A percentile compares a stretch with the other conserved stretches of the same genome.
phyloP scores from a whole-genome alignment of 2,888 invertebrate species.

The Coremacera marginata region DNA sequence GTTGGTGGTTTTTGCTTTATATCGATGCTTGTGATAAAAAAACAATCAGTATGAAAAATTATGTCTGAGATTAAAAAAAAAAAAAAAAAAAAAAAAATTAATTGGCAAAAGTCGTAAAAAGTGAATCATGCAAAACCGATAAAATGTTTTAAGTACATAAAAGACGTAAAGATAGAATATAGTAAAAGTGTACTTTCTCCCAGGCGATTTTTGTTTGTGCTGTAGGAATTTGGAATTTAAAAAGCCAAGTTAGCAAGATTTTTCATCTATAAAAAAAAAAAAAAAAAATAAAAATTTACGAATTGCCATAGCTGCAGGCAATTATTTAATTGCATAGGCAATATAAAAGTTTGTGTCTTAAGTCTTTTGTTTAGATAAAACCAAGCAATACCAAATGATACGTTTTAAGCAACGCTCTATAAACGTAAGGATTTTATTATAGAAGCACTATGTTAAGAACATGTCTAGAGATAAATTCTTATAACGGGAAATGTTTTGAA shows the following conservation, averaged over 20 bases:
- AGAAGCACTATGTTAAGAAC: no score
- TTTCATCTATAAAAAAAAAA: no score
- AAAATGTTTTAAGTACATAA: neutral
- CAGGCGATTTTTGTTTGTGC: no score
- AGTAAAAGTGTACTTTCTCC: neutral
- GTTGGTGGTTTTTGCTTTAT: conserved; percentile 4
- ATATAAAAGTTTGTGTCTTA: neutral
- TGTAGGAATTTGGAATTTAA: no score
- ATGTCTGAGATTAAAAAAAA: neutral
- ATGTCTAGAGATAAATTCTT: no score
- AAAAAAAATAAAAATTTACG: no score
- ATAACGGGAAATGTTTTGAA: no score
- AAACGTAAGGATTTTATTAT: no score
- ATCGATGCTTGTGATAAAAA: neutral
- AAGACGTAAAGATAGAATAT: neutral
- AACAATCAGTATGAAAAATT: neutral
- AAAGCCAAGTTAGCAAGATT: no score
- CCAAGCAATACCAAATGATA: no score
- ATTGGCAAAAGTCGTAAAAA: neutral
- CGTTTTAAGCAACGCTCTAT: no score
- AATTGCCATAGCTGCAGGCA: no score
- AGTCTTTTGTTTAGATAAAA: neutral
- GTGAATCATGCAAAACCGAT: neutral
- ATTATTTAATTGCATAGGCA: neutral
- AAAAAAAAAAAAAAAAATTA: neutral